A percentile compares a stretch with the other conserved stretches of the same genome.
Conservation (phyloP, 2,113 vertebrate species). For the Hymenochirus boettgeri region DNA sequence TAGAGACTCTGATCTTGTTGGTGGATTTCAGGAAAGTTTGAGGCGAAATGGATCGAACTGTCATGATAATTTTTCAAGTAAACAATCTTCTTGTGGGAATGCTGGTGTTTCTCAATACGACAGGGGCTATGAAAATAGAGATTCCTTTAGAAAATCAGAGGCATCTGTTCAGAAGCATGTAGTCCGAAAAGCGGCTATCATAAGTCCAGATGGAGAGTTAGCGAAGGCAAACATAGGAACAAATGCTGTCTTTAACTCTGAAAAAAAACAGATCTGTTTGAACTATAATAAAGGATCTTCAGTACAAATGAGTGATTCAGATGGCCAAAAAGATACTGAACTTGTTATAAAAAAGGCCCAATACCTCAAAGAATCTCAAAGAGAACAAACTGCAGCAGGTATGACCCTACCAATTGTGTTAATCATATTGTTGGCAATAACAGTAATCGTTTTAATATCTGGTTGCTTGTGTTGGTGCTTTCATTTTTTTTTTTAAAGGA, state of each 20-base stretch:
- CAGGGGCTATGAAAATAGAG: conserved; percentile 45
- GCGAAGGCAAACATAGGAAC: conserved; percentile 56
- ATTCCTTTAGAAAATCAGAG: conserved; percentile 40
- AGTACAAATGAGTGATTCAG: background rate
- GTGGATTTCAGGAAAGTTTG: conserved; percentile 47
- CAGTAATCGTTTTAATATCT: too few species aligned
- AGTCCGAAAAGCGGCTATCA: conserved; percentile 49
- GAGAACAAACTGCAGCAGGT: conserved; percentile 15
- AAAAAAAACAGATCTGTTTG: conserved; percentile 28
- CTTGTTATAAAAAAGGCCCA: background rate
- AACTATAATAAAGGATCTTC: conserved; percentile 30
- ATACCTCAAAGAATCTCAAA: conserved; percentile 7
- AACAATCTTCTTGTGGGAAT: conserved; percentile 53
- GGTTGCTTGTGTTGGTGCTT: too few species aligned
- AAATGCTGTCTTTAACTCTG: conserved; percentile 13
- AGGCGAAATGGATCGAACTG: conserved; percentile 52
- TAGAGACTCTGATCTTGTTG: conserved; percentile 49
- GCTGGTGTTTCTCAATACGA: conserved; percentile 58
- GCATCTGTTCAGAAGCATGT: conserved; percentile 42
- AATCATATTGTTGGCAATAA: too few species aligned
- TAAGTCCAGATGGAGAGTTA: conserved; percentile 60
- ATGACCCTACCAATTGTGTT: conserved; percentile 2
- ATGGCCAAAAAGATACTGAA: background rate
- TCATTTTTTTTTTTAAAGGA: too few species aligned
- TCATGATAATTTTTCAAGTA: conserved; percentile 50